Evolutionary conservation across 2,888 invertebrate genomes (phyloP).

Genomic region (Ormyrus nitidulus): DNA sequence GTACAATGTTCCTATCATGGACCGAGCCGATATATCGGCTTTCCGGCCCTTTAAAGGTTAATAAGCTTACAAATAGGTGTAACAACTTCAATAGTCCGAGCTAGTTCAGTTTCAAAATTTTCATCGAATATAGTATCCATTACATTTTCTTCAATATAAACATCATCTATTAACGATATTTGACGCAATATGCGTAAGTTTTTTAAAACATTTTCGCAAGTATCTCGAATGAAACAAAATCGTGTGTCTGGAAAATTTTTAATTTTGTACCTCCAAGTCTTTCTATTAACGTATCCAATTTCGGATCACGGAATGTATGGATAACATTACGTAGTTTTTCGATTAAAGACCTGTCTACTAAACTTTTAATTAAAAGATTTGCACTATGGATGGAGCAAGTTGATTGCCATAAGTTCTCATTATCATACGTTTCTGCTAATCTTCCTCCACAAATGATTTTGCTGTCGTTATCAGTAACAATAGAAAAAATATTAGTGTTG

Average conservation of each 20-base stretch:
- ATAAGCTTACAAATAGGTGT: slow-evolving; percentile 20
- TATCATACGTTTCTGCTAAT: neutral
- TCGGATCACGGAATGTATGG: neutral
- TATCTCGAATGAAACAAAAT: slow-evolving; percentile 10
- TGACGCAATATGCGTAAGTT: neutral
- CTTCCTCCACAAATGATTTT: slow-evolving; percentile 10
- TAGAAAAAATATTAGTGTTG: neutral
- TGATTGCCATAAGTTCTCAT: neutral
- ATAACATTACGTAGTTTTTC: neutral
- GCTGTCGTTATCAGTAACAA: slow-evolving; percentile 9
- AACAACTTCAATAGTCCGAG: neutral
- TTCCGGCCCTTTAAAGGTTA: no score
- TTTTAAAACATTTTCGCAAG: slow-evolving; percentile 9
- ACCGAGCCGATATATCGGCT: no score
- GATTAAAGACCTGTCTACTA: neutral
- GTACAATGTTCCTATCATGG: no score
- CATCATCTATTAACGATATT: neutral
- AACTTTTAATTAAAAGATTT: neutral
- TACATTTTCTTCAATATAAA: neutral
- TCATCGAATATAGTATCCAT: neutral
- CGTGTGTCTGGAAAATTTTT: slow-evolving; percentile 15
- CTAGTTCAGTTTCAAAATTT: neutral
- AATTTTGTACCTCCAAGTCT: neutral
- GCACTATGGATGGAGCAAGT: slow-evolving; percentile 13
- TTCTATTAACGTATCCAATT: neutral